Evolutionary conservation across 1,140 invertebrate species (phyloP), one percentile per base, ranked within the genome.

Genomic region (Calycopis cecrops): DNA sequence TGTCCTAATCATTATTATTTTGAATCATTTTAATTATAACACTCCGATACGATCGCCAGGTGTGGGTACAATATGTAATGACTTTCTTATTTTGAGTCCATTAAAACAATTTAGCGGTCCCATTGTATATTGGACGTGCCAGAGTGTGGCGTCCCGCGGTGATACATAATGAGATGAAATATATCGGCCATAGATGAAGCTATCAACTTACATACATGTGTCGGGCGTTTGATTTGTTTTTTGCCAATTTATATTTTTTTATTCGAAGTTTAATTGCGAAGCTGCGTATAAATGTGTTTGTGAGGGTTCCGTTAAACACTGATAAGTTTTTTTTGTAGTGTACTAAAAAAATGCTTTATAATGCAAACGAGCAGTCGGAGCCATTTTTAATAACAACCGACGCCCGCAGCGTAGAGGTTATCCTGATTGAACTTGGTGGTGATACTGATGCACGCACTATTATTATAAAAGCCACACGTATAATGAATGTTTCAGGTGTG

Each of bases 51-150:
- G 28, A 65, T 65, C 56, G 67, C 75, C 74, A 81, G 76, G 71
- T 79, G 79, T 61, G 71, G 73, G 66, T 55, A 66, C 63, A 85
- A 84, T 70, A 61, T 62, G 60, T 55, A 72, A 73, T 86, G 82
- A 86, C 77, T 82, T 51, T 72, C 53, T 64, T 60, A 74, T 79
- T 81, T 64, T 65, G 58, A 50, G 56, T 73, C 71, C 71, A 86
- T 84, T 86, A 84, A 85, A 84, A 86, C 80, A 84, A 82, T 84
- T 86, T 82, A 84, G 68, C 68, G 67, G 61, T 53, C 53, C 79
- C 79, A 79, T 81, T 76, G 60, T 51, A 57, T 67, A 69, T 65
- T 73, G 74, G 71, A 71, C 73, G 75, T 75, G 74, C 67, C 64
- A 64, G 63, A 60, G 57, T 53, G 35, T 55, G 79, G 68, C 67